These are phyloP conservation scores for Neotoma lepida DNA, from an alignment of 2,113 vertebrate genomes.

Conservation along the genomic window DNA sequence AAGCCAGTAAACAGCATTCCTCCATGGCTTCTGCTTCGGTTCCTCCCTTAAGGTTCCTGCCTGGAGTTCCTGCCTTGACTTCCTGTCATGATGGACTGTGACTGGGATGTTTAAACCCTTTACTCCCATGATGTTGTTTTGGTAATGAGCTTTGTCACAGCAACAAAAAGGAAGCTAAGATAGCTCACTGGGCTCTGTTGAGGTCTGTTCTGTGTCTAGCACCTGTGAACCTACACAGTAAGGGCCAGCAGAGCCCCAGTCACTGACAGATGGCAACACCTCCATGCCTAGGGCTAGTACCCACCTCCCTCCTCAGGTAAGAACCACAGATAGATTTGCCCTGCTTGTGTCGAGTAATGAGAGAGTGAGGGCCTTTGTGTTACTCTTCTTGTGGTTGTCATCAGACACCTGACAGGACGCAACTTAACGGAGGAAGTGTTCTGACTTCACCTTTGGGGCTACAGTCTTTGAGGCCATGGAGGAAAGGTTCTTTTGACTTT, in stretches of 20 bases:
- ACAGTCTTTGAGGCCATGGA: background rate
- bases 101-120: background rate
- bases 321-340: background rate
- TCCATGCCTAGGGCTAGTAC: background rate
- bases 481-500: background rate
- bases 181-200: rapidly evolving
- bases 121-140: background rate
- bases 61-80: background rate
- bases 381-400: no score
- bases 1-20: background rate
- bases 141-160: background rate
- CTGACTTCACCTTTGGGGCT: background rate
- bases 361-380: background rate
- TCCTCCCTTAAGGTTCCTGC: background rate
- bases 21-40: background rate
- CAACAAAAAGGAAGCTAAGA: background rate
- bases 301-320: background rate
- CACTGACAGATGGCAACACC: background rate
- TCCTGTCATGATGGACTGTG: background rate
- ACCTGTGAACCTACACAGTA: background rate
- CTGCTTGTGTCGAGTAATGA: background rate
- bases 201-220: background rate
- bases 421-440: background rate
- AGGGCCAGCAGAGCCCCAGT: background rate
- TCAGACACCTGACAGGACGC: background rate